Evolutionary conservation across 1,140 invertebrate genomes (phyloP).

Genomic region (Trichonephila inaurata): DNA sequence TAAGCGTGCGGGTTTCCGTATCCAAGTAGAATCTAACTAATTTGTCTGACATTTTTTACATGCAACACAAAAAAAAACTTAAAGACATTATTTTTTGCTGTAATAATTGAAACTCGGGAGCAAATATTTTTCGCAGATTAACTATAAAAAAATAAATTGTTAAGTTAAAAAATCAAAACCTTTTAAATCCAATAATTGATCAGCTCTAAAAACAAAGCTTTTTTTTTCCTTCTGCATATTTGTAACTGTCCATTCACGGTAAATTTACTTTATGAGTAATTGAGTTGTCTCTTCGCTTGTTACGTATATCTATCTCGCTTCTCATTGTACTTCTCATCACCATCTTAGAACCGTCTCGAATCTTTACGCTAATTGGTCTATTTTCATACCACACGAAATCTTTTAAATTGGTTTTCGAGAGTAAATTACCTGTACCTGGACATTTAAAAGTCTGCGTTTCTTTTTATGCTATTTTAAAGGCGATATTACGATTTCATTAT

Average conservation of each 20-base stretch:
- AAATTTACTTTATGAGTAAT: constrained; percentile 15
- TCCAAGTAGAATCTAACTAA: too few species aligned
- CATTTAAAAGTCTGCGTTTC: too few species aligned
- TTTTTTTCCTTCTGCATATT: not conserved
- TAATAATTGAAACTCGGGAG: not conserved
- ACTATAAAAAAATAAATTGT: not conserved
- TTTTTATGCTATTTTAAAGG: too few species aligned
- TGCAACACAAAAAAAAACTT: too few species aligned
- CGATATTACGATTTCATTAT: too few species aligned
- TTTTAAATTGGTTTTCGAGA: too few species aligned
- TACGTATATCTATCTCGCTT: not conserved
- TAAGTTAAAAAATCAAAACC: not conserved
- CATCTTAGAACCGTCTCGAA: too few species aligned
- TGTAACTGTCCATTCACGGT: constrained; percentile 1
- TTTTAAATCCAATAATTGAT: not conserved
- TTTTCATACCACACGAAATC: too few species aligned
- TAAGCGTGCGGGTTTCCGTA: too few species aligned
- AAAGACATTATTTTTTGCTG: not conserved
- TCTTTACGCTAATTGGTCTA: too few species aligned
- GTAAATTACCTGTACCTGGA: too few species aligned
- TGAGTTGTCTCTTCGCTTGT: not conserved
- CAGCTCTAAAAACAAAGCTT: not conserved
- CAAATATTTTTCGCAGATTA: constrained; percentile 23
- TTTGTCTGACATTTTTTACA: too few species aligned
- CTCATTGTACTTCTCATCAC: not conserved